These are phyloP conservation scores for Zoroaster sp. DNA, from an alignment of 53 echinoderm and acorn worm genomes.

Conservation along the genomic window DNA sequence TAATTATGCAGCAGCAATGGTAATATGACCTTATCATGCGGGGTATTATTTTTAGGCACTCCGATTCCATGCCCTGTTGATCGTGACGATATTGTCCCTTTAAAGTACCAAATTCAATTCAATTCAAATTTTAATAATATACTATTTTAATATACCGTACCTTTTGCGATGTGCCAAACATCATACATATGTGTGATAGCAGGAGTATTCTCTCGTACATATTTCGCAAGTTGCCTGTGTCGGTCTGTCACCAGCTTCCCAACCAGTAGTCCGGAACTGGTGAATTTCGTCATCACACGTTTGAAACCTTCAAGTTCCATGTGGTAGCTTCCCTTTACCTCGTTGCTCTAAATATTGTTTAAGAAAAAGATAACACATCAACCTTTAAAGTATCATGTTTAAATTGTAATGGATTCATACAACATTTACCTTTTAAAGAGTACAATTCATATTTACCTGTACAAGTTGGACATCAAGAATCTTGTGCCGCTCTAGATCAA, in stretches of 20 bases:
- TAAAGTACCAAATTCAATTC: no score
- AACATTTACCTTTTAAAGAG: not conserved
- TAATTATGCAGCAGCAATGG: no score
- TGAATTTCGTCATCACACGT: slow-evolving; percentile 18
- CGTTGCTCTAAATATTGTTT: not conserved
- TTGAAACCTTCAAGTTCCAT: slow-evolving; percentile 31
- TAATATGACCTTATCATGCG: no score
- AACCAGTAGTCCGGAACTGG: slow-evolving; percentile 8
- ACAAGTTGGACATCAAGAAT: slow-evolving; percentile 53
- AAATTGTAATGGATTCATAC: not conserved
- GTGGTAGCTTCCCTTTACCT: slow-evolving; percentile 11
- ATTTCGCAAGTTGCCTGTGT: slow-evolving; percentile 59
- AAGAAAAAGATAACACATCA: not conserved
- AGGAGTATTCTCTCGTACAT: slow-evolving; percentile 31
- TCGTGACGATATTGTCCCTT: no score
- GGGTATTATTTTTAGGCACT: no score
- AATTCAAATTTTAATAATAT: no score
- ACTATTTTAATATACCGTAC: no score
- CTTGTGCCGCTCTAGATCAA: slow-evolving; percentile 9
- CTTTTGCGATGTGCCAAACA: slow-evolving; percentile 36
- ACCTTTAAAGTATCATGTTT: not conserved
- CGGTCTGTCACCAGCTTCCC: slow-evolving; percentile 59
- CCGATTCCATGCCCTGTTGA: no score
- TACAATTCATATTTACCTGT: not conserved
- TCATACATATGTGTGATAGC: slow-evolving; percentile 5